phyloP scores from a whole-genome alignment of 2,888 invertebrate species.

The Mesopsocus fuscifrons region DNA sequence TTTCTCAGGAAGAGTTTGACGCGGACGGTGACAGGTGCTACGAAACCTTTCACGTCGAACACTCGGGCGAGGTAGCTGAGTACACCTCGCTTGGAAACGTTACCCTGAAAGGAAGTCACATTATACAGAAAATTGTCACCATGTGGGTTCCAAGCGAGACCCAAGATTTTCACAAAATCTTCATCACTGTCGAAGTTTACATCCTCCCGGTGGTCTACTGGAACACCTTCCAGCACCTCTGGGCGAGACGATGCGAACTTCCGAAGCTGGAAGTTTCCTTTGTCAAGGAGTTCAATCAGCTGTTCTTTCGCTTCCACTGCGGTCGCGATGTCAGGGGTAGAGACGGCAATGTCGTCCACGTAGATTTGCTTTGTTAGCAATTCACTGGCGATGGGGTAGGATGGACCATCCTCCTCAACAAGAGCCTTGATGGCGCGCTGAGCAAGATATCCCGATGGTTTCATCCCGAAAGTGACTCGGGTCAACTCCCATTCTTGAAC shows the following conservation, averaged over 20 bases:
- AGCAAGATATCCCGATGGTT: constrained; percentile 20
- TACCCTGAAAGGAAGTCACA: too few species aligned
- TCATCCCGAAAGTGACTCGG: too few species aligned
- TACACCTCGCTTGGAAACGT: too few species aligned
- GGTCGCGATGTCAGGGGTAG: constrained; percentile 11
- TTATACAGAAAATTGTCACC: too few species aligned
- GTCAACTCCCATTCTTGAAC: constrained; percentile 22
- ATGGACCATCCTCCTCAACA: too few species aligned
- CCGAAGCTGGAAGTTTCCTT: too few species aligned
- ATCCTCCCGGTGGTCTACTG: too few species aligned
- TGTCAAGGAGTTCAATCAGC: too few species aligned
- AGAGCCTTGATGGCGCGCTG: constrained; percentile 18
- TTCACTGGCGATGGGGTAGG: too few species aligned
- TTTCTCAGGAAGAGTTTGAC: constrained; percentile 16
- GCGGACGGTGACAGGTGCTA: constrained; percentile 16
- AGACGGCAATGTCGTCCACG: constrained; percentile 21
- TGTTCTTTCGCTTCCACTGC: too few species aligned
- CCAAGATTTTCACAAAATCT: constrained; percentile 9
- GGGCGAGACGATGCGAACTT: constrained; percentile 15
- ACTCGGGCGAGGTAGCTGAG: too few species aligned
- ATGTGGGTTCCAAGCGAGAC: constrained; percentile 13
- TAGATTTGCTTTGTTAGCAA: constrained; percentile 18
- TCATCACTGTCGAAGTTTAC: background rate
- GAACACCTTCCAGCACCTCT: background rate
- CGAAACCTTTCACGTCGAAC: constrained; percentile 18